phyloP scores from a whole-genome alignment of 2,797 vertebrate genomes.

The Sitta carolinensis region DNA sequence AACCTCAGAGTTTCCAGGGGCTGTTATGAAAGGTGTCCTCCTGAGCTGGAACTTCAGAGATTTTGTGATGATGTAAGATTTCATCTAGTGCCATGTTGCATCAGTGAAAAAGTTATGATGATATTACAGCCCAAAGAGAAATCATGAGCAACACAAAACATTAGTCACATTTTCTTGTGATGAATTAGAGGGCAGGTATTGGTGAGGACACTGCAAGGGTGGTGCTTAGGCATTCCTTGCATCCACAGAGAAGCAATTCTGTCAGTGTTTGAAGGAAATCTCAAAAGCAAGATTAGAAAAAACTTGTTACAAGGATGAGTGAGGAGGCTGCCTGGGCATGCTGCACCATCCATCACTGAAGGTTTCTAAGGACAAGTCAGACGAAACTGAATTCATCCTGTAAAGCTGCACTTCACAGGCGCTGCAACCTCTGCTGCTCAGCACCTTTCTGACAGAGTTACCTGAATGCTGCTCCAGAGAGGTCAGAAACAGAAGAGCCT shows the following conservation, averaged over 20 bases:
- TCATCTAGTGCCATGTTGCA: background rate
- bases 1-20: background rate
- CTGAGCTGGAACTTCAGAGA: background rate
- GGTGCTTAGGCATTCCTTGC: background rate
- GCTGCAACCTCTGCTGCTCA: background rate
- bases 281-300: background rate
- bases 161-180: background rate
- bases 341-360: background rate
- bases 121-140: background rate
- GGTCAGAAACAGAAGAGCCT: background rate
- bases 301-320: background rate
- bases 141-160: background rate
- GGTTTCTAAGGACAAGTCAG: background rate
- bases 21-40: background rate
- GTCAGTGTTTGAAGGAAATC: background rate
- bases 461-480: background rate
- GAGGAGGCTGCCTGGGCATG: background rate
- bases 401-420: background rate
- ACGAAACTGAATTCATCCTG: background rate
- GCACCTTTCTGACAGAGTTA: background rate
- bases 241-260: background rate
- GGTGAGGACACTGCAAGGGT: background rate
- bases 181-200: background rate
- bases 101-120: background rate
- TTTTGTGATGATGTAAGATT: background rate